phyloP scores from a whole-genome alignment of 2,113 vertebrate species.

The Nothocercus nigrocapillus region DNA sequence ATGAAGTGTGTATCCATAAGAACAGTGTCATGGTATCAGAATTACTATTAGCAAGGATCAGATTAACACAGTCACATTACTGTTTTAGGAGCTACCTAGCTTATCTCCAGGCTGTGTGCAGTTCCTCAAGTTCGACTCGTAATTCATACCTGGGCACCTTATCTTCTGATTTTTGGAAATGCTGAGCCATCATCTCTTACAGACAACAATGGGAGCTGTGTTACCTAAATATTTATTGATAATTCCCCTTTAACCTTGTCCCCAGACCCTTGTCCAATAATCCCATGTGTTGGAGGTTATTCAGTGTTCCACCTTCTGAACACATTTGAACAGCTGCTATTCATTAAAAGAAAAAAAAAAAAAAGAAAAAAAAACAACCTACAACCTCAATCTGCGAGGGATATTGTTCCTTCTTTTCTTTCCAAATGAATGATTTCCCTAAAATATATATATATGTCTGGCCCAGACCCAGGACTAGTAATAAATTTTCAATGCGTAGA shows the following conservation, averaged over 20 bases:
- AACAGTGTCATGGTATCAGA: background rate
- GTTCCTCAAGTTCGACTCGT: background rate
- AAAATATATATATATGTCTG: slow-evolving; percentile 43
- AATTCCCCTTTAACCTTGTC: slow-evolving; percentile 15
- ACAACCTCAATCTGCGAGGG: slow-evolving; percentile 3
- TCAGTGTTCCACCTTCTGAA: background rate
- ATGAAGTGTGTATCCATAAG: background rate
- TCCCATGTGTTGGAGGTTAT: slow-evolving; percentile 21
- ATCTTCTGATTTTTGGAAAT: slow-evolving; percentile 35
- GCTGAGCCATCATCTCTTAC: background rate
- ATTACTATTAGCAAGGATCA: background rate
- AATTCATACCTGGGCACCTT: slow-evolving; percentile 4
- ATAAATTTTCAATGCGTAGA: slow-evolving; percentile 42
- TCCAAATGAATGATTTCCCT: slow-evolving; percentile 69
- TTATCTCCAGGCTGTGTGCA: background rate
- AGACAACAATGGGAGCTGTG: background rate
- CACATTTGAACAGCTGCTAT: slow-evolving; percentile 53
- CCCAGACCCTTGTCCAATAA: background rate
- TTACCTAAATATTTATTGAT: slow-evolving; percentile 52
- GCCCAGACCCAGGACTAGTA: slow-evolving; percentile 8
- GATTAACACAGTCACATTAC: background rate
- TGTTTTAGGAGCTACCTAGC: background rate
- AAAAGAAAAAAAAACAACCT: background rate
- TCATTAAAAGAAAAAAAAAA: slow-evolving; percentile 44
- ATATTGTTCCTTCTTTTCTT: slow-evolving; percentile 55